A percentile compares a stretch with the other conserved stretches of the same genome.
phyloP scores from a whole-genome alignment of 2,888 invertebrate genomes.

The Hemaris fuciformis region DNA sequence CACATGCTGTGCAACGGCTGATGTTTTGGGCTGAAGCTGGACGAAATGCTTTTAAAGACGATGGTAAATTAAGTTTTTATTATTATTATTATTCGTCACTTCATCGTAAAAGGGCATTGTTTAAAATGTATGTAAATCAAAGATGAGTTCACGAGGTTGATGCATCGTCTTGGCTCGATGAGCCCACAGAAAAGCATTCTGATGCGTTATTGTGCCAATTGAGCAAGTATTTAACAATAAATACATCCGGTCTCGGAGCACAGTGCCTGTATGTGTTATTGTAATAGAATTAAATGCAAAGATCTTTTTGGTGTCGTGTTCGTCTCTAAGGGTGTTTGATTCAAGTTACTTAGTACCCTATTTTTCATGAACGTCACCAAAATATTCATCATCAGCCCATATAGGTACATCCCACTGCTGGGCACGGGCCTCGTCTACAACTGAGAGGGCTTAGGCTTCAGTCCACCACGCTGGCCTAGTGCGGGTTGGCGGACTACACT shows the following conservation, averaged over 20 bases:
- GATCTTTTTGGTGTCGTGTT: too few relatives aligned
- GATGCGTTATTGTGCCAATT: not conserved
- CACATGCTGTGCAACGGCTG: constrained; percentile 68
- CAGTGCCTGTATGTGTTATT: not conserved
- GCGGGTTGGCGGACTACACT: too few relatives aligned
- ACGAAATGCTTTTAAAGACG: constrained; percentile 74
- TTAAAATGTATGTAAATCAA: not conserved
- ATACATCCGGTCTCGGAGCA: not conserved
- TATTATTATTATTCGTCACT: too few relatives aligned
- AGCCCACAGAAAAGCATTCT: not conserved
- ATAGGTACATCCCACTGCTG: too few relatives aligned
- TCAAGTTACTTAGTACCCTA: too few relatives aligned
- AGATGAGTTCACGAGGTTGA: not conserved
- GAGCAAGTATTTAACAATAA: not conserved
- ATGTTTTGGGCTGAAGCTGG: constrained; percentile 79
- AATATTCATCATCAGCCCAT: too few relatives aligned
- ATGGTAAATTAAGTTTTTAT: constrained; percentile 47
- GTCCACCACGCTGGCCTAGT: too few relatives aligned
- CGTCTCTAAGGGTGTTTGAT: too few relatives aligned
- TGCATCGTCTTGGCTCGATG: not conserved
- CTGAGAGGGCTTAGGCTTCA: too few relatives aligned
- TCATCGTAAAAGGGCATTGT: not conserved
- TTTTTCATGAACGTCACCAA: too few relatives aligned
- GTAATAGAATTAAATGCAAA: not conserved
- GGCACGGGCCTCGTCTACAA: too few relatives aligned